Evolutionary conservation across 2,113 vertebrate genomes (phyloP), one percentile per base, ranked within the genome.

Genomic region (Daphoenositta chrysoptera): DNA sequence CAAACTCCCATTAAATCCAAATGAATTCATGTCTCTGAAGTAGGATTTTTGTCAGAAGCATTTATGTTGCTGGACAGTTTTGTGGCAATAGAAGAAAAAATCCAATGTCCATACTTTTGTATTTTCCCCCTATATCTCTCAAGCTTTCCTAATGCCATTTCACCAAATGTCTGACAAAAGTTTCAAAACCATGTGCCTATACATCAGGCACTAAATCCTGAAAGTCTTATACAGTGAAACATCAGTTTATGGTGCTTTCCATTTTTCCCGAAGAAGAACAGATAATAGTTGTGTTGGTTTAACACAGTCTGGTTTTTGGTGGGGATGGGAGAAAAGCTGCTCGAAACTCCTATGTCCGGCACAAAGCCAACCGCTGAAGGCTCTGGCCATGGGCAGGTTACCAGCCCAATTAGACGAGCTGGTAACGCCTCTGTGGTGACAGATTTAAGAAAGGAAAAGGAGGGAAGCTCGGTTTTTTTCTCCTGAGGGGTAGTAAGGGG

Each of bases 151-250:
- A 57, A 70, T 45, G 21, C 20, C n/a, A 89, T 75, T 85, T 80
- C 35, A 65, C 31, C 28, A n/a, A 53, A 35, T 31, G 21, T 37
- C 56, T 63, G 64, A 35, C 15, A 9, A 13, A 85, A 73, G 21
- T 76, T 53, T 78, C 31, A 47, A 21, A 35, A 35, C 47, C 24
- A 35, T 33, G 7, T 85, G 39, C 28, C 60, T 81, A 5, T 40
- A 83, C 27, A 13, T 35, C 15, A 7, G 33, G 33, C 18, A 84
- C 27, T 60, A 70, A 91, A 71, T 54, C 19, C 35, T 65, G 75
- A 63, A 61, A 37, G n/a, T 30, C 7, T 39, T 56, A 22, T 0
- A 1, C 66, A 47, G 40, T 6, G 1, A 35, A 30, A 56, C 18
- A 18, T n/a, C 1, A 2, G 6, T 79, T 92, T 63, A 21, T 56